Evolutionary conservation across 2,888 invertebrate species (phyloP).

Genomic region (Drosophila macrothrix): DNA sequence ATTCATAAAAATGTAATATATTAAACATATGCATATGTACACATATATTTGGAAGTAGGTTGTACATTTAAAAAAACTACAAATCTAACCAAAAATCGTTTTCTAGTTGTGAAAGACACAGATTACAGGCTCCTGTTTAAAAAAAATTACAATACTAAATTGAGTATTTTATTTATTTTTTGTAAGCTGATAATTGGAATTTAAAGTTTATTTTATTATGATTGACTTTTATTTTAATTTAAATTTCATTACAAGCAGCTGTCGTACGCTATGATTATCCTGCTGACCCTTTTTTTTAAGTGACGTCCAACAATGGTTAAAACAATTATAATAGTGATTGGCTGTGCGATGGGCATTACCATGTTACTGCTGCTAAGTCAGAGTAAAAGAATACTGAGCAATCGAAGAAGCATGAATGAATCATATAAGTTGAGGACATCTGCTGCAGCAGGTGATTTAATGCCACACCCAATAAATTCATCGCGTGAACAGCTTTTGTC

Average conservation of each 20-base stretch:
- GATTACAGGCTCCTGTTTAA: not conserved
- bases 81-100: not conserved
- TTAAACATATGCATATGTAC: not conserved
- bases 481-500: conserved; percentile 58
- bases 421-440: conserved; percentile 14
- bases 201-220: not conserved
- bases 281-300: conserved; percentile 22
- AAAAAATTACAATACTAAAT: not conserved
- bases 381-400: conserved; percentile 2
- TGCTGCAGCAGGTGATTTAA: conserved; percentile 5
- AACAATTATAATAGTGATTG: conserved; percentile 59
- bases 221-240: not conserved
- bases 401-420: conserved; percentile 7
- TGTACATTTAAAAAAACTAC: not conserved
- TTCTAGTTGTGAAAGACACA: not conserved
- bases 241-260: not conserved
- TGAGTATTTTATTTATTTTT: not conserved
- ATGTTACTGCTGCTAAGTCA: conserved; percentile 35
- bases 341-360: conserved; percentile 38
- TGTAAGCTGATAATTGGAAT: not conserved
- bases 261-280: not conserved
- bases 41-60: not conserved
- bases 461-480: not conserved
- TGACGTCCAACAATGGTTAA: conserved; percentile 51
- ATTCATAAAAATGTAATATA: not conserved